Evolutionary conservation across 2,888 invertebrate species (phyloP).

Genomic region (Steinernema carpocapsae): DNA sequence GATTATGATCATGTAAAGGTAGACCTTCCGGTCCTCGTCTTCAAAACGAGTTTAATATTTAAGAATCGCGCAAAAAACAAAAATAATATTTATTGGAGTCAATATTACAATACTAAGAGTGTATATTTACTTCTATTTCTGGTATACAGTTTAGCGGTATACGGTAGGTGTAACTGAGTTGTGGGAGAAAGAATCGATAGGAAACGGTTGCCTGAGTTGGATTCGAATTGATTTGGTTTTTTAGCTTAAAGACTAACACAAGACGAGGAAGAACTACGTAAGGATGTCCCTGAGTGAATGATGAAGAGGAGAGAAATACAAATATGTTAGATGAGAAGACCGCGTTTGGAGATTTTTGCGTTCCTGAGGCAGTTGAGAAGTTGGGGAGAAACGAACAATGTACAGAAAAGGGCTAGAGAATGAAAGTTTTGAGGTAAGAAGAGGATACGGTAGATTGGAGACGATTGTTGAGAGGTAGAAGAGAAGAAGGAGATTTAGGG

Average conservation of each 20-base stretch:
- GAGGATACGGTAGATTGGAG: constrained; percentile 4
- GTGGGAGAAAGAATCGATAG: constrained; percentile 12
- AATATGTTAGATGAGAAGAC: constrained; percentile 21
- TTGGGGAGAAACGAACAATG: neutral
- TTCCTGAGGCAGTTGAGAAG: constrained; percentile 31
- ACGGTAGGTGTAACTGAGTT: too few relatives aligned
- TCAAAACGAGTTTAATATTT: neutral
- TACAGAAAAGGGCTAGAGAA: constrained; percentile 17
- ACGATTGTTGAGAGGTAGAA: neutral
- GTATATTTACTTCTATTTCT: too few relatives aligned
- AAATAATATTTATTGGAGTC: constrained; percentile 17
- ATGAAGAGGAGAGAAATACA: neutral
- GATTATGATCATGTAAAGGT: constrained; percentile 1
- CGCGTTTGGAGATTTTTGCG: constrained; percentile 23
- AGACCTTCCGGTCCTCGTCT: constrained; percentile 15
- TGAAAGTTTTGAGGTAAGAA: constrained; percentile 24
- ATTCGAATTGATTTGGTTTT: neutral
- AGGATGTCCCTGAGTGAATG: constrained; percentile 5
- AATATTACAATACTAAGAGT: constrained; percentile 14
- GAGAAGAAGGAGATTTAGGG: neutral
- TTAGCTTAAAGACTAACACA: constrained; percentile 1
- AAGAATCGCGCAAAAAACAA: neutral
- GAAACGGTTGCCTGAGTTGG: neutral
- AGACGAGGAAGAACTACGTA: neutral
- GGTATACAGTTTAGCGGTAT: too few relatives aligned